Evolutionary conservation across 2,113 vertebrate genomes (phyloP).

Genomic region (Melanerpes aurifrons): DNA sequence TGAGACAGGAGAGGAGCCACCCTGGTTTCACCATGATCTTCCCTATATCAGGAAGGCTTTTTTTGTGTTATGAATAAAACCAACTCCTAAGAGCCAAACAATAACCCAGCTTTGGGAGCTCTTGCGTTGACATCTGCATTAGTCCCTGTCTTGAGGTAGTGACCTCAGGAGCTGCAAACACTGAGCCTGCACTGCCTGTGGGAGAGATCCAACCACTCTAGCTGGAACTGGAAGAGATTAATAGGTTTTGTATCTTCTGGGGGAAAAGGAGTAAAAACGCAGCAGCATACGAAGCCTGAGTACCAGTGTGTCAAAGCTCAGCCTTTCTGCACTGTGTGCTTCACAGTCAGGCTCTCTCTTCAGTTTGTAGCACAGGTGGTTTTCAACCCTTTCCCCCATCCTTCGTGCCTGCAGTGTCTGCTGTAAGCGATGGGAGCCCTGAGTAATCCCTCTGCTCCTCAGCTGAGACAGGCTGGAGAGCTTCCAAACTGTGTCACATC

Average conservation of each 20-base stretch:
- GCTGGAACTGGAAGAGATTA: background rate
- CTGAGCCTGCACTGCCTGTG: background rate
- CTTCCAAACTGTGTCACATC: background rate
- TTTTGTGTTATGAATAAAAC: background rate
- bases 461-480: conserved; percentile 16
- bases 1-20: background rate
- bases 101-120: background rate
- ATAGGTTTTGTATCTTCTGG: conserved; percentile 1
- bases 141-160: background rate
- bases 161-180: background rate
- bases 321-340: background rate
- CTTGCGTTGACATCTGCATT: fast-evolving
- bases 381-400: background rate
- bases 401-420: background rate
- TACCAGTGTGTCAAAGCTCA: background rate
- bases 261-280: no score
- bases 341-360: background rate
- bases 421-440: background rate
- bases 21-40: background rate
- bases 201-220: background rate
- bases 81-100: background rate
- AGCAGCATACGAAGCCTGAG: background rate
- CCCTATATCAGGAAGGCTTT: background rate
- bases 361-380: background rate
- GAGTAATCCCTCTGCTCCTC: background rate